A percentile compares a stretch with the other conserved stretches of the same genome.
These are phyloP conservation scores for Prochilodus magdalenae DNA, from an alignment of 2,113 vertebrate species.

Conservation along the genomic window DNA sequence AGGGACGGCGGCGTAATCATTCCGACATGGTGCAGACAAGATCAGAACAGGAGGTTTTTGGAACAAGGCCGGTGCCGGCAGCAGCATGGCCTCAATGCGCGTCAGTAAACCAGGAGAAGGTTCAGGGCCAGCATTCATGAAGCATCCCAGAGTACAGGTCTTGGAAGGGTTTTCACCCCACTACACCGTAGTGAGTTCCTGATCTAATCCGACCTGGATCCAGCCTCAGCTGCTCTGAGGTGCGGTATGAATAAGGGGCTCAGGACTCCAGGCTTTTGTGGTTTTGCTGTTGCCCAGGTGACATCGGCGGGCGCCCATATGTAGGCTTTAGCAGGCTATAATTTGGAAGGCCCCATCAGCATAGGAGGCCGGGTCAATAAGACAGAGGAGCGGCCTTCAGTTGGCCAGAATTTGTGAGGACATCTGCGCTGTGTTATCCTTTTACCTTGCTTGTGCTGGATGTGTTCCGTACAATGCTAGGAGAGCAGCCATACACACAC, in stretches of 20 bases:
- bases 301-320: conserved; percentile 53
- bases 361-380: conserved; percentile 60
- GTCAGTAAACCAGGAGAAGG: conserved; percentile 19
- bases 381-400: conserved; percentile 64
- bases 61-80: conserved; percentile 15
- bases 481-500: conserved; percentile 22
- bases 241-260: not conserved
- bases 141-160: not conserved
- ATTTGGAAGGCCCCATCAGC: conserved; percentile 70
- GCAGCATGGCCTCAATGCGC: not conserved
- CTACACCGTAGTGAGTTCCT: not conserved
- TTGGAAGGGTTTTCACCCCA: conserved; percentile 6
- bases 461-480: conserved; percentile 44
- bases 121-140: not conserved
- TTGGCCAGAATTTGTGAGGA: conserved; percentile 59
- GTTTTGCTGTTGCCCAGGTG: conserved; percentile 59
- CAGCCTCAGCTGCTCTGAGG: conserved; percentile 16
- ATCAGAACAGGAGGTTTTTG: conserved; percentile 43
- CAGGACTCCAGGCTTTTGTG: conserved; percentile 23
- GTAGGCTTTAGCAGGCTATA: conserved; percentile 65
- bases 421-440: conserved; percentile 73
- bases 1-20: conserved; percentile 21
- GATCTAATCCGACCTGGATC: not conserved
- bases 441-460: conserved; percentile 68
- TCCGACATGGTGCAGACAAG: conserved; percentile 57